Conservation (phyloP, 2,113 vertebrate genomes). For the Tretioscincus oriximinensis region DNA sequence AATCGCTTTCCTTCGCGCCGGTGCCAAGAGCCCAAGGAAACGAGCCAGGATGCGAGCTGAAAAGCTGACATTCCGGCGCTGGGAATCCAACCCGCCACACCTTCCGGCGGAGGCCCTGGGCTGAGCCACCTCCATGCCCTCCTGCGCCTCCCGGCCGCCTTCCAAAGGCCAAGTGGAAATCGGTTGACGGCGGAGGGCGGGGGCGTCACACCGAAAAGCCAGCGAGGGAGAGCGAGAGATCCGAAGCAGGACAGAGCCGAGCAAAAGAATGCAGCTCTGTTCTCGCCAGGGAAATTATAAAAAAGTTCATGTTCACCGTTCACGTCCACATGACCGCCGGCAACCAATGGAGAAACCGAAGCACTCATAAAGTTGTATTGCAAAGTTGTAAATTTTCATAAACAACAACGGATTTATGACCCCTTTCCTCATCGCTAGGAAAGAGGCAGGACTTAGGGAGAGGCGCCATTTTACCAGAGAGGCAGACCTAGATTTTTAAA, state of each 20-base stretch:
- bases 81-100: conserved; percentile 76
- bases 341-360: conserved; percentile 88
- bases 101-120: conserved; percentile 68
- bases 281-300: conserved; percentile 97
- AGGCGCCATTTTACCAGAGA: conserved; percentile 95
- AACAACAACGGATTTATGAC: conserved; percentile 99
- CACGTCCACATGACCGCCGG: conserved; percentile 88
- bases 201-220: conserved; percentile 60
- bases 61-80: conserved; percentile 71
- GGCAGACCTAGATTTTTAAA: conserved; percentile 68
- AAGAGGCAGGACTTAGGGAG: conserved; percentile 86
- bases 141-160: conserved; percentile 65
- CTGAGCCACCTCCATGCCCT: conserved; percentile 64
- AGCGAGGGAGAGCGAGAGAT: conserved; percentile 72
- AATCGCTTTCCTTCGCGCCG: conserved; percentile 72
- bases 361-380: conserved; percentile 97
- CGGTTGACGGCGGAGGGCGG: background rate
- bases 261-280: conserved; percentile 94
- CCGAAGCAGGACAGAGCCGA: conserved; percentile 83
- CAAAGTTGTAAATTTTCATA: conserved; percentile 99
- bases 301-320: conserved; percentile 99
- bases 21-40: conserved; percentile 83
- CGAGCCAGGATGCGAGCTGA: conserved; percentile 81
- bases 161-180: conserved; percentile 71
- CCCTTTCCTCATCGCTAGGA: conserved; percentile 85